Percentiles rank a stretch among this genome's conserved stretches.
These are phyloP conservation scores for Tragulus kanchil DNA, from an alignment of 2,113 vertebrate species.

Conservation along the genomic window DNA sequence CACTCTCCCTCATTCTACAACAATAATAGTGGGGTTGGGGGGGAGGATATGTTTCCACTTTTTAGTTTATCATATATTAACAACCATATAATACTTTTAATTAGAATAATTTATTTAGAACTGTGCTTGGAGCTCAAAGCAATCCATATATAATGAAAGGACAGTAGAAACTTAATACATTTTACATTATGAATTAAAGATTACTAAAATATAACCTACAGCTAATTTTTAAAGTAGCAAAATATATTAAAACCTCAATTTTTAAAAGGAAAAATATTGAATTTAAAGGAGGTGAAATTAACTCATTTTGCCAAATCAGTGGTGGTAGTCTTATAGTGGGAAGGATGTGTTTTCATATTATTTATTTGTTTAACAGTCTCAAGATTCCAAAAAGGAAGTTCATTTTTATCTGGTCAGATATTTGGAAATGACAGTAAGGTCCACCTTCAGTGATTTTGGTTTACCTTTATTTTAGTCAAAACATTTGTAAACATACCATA, in stretches of 20 bases:
- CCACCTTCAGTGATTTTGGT: not conserved
- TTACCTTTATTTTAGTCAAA: not conserved
- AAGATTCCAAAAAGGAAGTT: conserved; percentile 8
- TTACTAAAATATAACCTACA: not conserved
- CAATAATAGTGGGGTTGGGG: not conserved
- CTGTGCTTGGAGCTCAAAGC: not conserved
- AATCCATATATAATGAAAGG: not conserved
- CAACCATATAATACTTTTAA: not conserved
- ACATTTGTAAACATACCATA: not conserved
- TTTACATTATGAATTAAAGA: conserved; percentile 19
- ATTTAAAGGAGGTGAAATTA: not conserved
- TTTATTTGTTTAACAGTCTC: not conserved
- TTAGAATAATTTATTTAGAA: not conserved
- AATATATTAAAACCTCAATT: not conserved
- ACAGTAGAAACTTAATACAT: not conserved
- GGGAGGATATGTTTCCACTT: not conserved
- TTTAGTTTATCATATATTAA: not conserved
- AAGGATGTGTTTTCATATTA: not conserved
- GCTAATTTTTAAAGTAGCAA: not conserved
- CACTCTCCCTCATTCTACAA: not conserved
- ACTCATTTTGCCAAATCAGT: not conserved
- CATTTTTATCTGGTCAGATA: not conserved
- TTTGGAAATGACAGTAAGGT: not conserved
- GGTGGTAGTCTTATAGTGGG: not conserved
- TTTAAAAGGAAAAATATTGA: conserved; percentile 23